Evolutionary conservation across 2,888 invertebrate species (phyloP), one percentile per base, ranked within the genome.

Genomic region (Byasa hedistus): DNA sequence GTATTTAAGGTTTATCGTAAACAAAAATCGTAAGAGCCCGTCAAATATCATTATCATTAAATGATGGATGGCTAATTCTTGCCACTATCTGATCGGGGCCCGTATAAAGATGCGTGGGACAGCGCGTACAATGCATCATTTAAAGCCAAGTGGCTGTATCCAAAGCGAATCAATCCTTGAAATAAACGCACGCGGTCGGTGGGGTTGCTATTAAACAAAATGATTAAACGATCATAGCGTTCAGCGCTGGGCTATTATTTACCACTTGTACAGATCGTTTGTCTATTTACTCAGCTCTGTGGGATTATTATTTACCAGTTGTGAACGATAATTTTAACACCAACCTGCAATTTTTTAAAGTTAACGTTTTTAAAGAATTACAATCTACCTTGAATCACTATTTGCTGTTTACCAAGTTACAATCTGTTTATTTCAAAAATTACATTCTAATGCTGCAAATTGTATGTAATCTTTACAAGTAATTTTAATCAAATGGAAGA

Each of bases 61-160:
- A 85, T 90, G 91, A 90, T 90, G 85, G 90, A 90, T 91, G 81
- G 86, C 82, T 87, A 87, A 88, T 88, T 80, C 79, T 76, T 75
- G 68, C 71, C 72, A 74, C 76, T 83, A 88, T 89, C 89, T 82
- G 89, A 89, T 89, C 82, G 82, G 78, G 78, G 75, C 72, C 76
- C 72, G 79, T 79, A 79, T 84, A 85, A 86, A 87, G 86, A 86
- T 86, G 90, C 89, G 90, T 91, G 90, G 90, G 91, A 91, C 83
- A 85, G 69, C 66, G 72, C 70, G 71, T 75, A 89, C 89, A 90
- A 89, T 91, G 82, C 85, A 85, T 89, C 89, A 81, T 90, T 89
- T 82, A 79, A 75, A 76, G 77, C 77, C 70, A 72, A 76, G 72
- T 76, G 76, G 75, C 76, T 71, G 69, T 73, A 75, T 75, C 75